A percentile compares a stretch with the other conserved stretches of the same genome.
phyloP scores from a whole-genome alignment of 2,113 vertebrate species.

The Micronisus gabar region DNA sequence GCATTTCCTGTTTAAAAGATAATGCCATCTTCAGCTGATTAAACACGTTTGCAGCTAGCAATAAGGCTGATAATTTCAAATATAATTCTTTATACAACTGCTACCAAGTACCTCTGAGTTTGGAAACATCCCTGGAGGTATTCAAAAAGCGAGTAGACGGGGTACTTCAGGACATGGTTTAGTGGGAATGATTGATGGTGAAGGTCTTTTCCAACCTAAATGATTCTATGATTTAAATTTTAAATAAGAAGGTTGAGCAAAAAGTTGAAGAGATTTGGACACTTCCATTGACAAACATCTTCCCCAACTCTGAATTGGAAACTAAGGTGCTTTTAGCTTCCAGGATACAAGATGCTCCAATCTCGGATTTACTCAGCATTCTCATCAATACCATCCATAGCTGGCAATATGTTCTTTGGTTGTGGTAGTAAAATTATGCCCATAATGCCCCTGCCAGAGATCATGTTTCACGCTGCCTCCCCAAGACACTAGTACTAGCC shows the following conservation, averaged over 20 bases:
- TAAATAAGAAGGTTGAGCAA: background rate
- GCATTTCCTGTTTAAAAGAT: slow-evolving; percentile 34
- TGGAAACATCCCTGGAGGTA: too few species aligned
- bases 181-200: too few species aligned
- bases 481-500: background rate
- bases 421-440: background rate
- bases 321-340: background rate
- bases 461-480: background rate
- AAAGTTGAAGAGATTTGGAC: background rate
- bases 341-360: background rate
- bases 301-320: background rate
- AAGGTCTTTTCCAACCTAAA: too few species aligned
- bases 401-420: background rate
- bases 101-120: background rate
- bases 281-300: background rate
- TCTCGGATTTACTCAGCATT: background rate
- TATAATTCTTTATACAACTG: background rate
- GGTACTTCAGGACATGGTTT: too few species aligned
- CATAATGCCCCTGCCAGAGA: background rate
- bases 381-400: background rate
- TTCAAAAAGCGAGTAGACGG: too few species aligned
- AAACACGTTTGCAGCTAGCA: background rate
- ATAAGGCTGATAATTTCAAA: background rate
- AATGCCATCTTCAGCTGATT: background rate
- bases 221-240: background rate